Evolutionary conservation across 2,113 vertebrate genomes (phyloP), one percentile per base, ranked within the genome.

Genomic region (Pterophyllum scalare): DNA sequence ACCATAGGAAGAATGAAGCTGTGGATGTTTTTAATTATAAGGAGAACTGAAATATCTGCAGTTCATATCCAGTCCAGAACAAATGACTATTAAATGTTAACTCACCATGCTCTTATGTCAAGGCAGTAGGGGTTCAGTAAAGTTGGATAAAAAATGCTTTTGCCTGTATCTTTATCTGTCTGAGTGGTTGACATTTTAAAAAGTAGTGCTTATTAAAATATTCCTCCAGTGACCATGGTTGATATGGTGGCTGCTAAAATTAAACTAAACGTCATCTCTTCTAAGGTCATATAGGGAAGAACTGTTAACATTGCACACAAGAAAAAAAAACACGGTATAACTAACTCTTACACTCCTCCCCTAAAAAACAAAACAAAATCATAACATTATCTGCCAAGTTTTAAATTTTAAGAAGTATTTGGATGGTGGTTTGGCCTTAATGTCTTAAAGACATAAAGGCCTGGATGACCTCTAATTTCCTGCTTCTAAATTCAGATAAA

Each of bases 131-230:
- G 61, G 74, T 78, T 24, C 80, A 75, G 75, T 82, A 59, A 75
- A 64, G 56, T 38, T 67, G 4, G 13, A 80, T 79, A 61, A 33
- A 33, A 54, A 60, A 43, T 26, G 35, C 19, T 60, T 88, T 87
- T 83, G 79, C 88, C 85, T 83, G 33, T 62, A 90, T 87, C 77
- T 79, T 75, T 57, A 76, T 81, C 49, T 83, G 15, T 72, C 35
- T 76, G 20, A 80, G 58, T 9, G 19, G 76, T 38, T 92, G 88
- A 91, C 89, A 87, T 91, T 89, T 81, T 86, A 82, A 84, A 56
- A 52, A 31, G 59, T 59, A n/a, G 9, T 26, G 24, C 76, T 80
- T 20, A 57, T 88, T 85, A 85, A 81, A 67, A 87, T 49, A 54
- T 77, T 28, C 56, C 22, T 20, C 76, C 20, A 12, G 9, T 76